Percentiles rank a stretch among this genome's conserved stretches.
phyloP scores from a whole-genome alignment of 2,888 invertebrate species.

The Ophonus ardosiacus region DNA sequence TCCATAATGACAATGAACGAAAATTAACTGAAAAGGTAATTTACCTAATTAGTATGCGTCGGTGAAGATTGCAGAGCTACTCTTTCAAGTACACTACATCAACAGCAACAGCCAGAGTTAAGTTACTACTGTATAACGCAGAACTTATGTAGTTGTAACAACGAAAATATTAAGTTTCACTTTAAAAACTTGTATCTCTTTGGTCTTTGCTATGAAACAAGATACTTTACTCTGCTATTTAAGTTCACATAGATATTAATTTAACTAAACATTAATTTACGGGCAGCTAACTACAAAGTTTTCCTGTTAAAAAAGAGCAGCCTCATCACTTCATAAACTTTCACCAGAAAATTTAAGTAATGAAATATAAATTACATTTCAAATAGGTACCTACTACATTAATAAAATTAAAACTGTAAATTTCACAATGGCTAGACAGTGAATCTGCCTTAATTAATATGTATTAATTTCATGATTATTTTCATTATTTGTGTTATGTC shows the following conservation, averaged over 20 bases:
- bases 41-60: neutral
- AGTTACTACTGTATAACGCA: neutral
- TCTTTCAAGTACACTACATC: neutral
- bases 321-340: neutral
- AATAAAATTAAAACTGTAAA: no score
- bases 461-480: no score
- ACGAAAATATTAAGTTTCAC: neutral
- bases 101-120: neutral
- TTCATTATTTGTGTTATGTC: no score
- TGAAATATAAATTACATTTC: no score
- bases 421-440: no score
- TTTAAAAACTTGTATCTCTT: neutral
- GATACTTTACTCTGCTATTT: neutral
- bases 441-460: no score
- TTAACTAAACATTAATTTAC: neutral
- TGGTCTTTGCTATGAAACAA: neutral
- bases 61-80: neutral
- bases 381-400: no score
- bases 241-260: neutral
- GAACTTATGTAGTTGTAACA: neutral
- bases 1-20: neutral
- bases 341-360: neutral
- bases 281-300: neutral
- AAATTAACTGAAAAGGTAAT: neutral
- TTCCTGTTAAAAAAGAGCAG: neutral